Base-by-base conservation (phyloP, 1,140 invertebrate species). In the Bombus waltoni region DNA sequence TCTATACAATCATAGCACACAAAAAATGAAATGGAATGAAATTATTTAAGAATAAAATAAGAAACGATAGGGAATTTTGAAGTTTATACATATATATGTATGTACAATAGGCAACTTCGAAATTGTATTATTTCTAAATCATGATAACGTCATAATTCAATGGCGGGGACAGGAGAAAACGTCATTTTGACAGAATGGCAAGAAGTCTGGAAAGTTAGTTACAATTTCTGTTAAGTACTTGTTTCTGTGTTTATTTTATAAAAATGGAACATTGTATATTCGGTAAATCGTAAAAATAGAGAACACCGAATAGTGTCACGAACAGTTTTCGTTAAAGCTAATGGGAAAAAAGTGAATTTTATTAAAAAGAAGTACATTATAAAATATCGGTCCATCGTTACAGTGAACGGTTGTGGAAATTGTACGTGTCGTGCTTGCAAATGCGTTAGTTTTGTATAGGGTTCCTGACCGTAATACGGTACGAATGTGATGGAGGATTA, bases 401-500 rank as follows among this genome's bases (percentile, higher is more conserved):
- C 92, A 85, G 91, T 91, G 90, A 93, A 88, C 87, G 80, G 62
- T 59, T 81, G 70, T 65, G 62, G 85, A 91, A 91, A 91, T 88
- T 87, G 86, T 79, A 86, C 81, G 87, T 86, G 71, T 70, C 53
- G 75, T 76, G 77, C 59, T 76, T 71, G 71, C 87, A 87, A 85
- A 84, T 87, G 88, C 53, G 73, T 68, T 89, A 88, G 70, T 79
- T 66, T 79, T 87, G n/a, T 75, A 77, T 62, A 57, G 44, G 47
- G 70, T 74, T 85, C 18, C 40, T 81, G 53, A 70, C 85, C 68
- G 76, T 47, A 73, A 78, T 80, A 70, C 68, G 32, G 83, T 77
- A 70, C 85, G 74, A 76, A 92, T 90, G 91, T 92, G 92, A 99
- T 99, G 98, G 98, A 99, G 95, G 98, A 99, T 96, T 99, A 99